Base-by-base conservation (phyloP, 2,797 vertebrate species). In the Rachycentron canadum region DNA sequence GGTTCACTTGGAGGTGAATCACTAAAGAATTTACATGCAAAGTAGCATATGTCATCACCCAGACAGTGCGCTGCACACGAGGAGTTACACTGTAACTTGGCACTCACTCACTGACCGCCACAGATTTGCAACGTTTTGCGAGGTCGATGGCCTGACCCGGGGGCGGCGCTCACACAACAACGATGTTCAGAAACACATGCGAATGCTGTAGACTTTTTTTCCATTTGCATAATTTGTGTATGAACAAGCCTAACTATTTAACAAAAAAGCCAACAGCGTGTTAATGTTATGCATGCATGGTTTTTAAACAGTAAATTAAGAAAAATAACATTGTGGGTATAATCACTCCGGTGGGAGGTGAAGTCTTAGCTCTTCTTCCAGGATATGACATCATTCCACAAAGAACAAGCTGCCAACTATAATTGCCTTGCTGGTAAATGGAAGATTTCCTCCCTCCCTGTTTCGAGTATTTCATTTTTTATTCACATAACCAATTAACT, bases 1-100 rank as follows among this genome's bases (percentile, higher is more conserved):
- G 92, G 93, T 94, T 94, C 93, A 94, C 88, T 64, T n/a, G 75
- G 92, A 93, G 93, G 93, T 94, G 93, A 94, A 91, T 88, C 79
- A 34, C 89, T 82, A 32, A 86, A 90, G 92, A 92, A 93, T 94
- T 92, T 93, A 91, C 89, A 94, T 94, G 92, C 91, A 93, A 93
- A 94, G 91, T 84, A 90, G 92, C 83, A 88, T 83, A 85, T 91
- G 91, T 90, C 90, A 92, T 91, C 90, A 81, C 85, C 82, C 78
- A 82, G 86, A 90, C 83, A 40, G 77, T 52, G 57, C 19, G 64
- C 80, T 30, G 79, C 79, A 83, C 87, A 82, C 52, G 59, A 30
- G 78, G 70, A 43, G 55, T 49, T 53, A 65, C 79, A 21, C 41
- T 56, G 80, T 59, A 86, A 83, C 86, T 80, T 70, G 69, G 78